These are phyloP conservation scores for Chironomus tepperi DNA, from an alignment of 1,140 invertebrate species.

Conservation along the genomic window DNA sequence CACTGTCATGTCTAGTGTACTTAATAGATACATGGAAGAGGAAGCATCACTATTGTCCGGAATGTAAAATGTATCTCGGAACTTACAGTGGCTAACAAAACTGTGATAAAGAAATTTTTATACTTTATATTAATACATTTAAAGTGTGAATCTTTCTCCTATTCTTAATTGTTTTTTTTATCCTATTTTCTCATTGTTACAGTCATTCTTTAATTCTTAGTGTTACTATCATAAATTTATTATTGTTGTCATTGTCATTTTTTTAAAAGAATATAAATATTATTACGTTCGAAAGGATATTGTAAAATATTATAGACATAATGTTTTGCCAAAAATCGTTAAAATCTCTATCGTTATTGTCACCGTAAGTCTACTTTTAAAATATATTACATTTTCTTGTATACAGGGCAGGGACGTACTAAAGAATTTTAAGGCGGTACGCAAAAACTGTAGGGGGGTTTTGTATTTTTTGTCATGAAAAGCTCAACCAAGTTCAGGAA, in stretches of 20 bases:
- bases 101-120: not conserved
- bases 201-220: not conserved
- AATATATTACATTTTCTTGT: no score
- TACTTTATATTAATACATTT: not conserved
- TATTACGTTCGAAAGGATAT: no score
- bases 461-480: no score
- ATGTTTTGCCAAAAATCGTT: no score
- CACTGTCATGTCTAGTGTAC: not conserved
- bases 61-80: not conserved
- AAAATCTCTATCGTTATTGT: no score
- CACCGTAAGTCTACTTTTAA: no score
- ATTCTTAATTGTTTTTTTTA: not conserved
- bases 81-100: not conserved
- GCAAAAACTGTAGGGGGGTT: no score
- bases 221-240: not conserved
- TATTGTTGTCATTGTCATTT: not conserved
- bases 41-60: slow-evolving; percentile 10
- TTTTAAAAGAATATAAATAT: no score
- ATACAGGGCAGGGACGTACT: no score
- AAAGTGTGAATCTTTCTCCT: not conserved
- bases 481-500: no score
- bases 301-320: no score
- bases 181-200: not conserved
- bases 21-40: not conserved
- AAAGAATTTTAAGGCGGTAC: no score